Evolutionary conservation across 1,140 invertebrate species (phyloP).

Genomic region (Psix sp.): DNA sequence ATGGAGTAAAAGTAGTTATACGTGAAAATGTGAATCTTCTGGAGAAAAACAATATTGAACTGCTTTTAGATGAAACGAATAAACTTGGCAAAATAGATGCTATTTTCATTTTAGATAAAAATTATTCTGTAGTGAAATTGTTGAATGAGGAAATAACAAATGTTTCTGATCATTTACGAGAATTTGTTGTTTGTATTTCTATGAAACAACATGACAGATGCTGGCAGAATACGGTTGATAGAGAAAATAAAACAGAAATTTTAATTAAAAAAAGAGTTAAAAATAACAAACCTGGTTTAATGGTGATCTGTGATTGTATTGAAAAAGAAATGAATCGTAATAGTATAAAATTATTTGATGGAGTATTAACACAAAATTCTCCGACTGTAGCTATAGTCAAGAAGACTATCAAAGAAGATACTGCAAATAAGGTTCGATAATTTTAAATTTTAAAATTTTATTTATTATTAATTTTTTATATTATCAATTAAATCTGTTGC

Average conservation of each 20-base stretch:
- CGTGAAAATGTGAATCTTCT: slow-evolving; percentile 32
- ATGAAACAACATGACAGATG: slow-evolving; percentile 3
- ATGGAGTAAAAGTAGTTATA: slow-evolving; percentile 28
- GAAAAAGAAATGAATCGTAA: slow-evolving; percentile 9
- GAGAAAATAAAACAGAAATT: slow-evolving; percentile 29
- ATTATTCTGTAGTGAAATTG: slow-evolving; percentile 23
- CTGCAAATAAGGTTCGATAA: no score
- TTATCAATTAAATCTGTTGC: no score
- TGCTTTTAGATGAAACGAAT: slow-evolving; percentile 38
- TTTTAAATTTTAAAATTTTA: no score
- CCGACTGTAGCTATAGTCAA: slow-evolving; percentile 12
- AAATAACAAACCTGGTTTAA: slow-evolving; percentile 16
- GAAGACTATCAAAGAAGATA: neutral
- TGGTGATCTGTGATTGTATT: slow-evolving; percentile 12
- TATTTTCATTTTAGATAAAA: slow-evolving; percentile 45
- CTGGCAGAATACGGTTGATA: slow-evolving; percentile 16
- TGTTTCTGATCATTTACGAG: slow-evolving; percentile 10
- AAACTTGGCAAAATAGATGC: slow-evolving; percentile 36
- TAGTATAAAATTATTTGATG: slow-evolving; percentile 22
- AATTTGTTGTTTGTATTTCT: slow-evolving; percentile 44
- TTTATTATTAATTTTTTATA: no score
- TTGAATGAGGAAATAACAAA: slow-evolving; percentile 44
- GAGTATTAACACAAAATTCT: slow-evolving; percentile 7
- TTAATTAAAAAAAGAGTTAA: slow-evolving; percentile 25
- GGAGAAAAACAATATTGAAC: slow-evolving; percentile 65